Conservation (phyloP, 2,113 vertebrate species). For the Piprites chloris region DNA sequence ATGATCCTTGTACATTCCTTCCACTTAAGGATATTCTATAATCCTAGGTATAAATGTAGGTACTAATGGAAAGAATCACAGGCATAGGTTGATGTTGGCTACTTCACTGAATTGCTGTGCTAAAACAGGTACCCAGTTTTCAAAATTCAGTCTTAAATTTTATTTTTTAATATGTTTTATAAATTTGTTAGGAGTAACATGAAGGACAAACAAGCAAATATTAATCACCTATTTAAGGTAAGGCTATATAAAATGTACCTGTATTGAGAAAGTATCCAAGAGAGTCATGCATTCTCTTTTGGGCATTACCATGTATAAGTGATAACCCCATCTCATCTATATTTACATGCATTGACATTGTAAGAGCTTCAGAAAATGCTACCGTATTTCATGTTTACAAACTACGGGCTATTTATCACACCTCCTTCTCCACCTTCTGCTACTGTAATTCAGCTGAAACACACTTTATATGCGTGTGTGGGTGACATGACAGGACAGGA, state of each 20-base stretch:
- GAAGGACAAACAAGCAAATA: background rate
- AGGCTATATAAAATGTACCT: background rate
- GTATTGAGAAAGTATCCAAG: background rate
- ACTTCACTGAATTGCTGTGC: background rate
- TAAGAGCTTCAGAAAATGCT: background rate
- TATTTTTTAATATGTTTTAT: background rate
- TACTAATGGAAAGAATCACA: background rate
- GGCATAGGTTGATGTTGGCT: background rate
- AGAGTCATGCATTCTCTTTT: background rate
- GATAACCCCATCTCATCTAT: background rate
- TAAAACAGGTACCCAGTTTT: background rate
- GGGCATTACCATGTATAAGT: background rate
- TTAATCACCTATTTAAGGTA: background rate
- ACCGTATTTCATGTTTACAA: background rate
- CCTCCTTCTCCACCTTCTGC: background rate
- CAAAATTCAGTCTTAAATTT: background rate
- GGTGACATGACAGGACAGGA: background rate
- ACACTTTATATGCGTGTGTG: rapidly evolving
- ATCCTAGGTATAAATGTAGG: background rate
- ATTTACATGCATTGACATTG: background rate
- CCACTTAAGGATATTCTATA: background rate
- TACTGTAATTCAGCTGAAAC: background rate
- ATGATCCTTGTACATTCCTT: background rate
- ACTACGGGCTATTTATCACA: background rate
- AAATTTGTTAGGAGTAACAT: background rate